Conservation (phyloP, 2,113 vertebrate genomes). For the Takifugu flavidus region DNA sequence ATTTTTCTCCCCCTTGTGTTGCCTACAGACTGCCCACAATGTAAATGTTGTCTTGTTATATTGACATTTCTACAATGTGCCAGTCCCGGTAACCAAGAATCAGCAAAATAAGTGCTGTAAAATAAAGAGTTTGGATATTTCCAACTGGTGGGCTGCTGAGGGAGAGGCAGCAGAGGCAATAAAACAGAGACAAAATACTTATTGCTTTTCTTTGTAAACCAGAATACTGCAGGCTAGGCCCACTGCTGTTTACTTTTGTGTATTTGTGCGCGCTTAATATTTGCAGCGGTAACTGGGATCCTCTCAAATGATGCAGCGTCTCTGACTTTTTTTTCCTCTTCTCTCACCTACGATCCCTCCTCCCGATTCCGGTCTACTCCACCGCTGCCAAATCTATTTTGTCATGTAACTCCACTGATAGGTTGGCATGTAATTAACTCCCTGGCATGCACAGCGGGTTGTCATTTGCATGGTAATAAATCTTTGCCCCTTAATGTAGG, state of each 20-base stretch:
- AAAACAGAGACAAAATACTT: constrained; percentile 54
- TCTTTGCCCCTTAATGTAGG: constrained; percentile 50
- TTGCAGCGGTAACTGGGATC: constrained; percentile 31
- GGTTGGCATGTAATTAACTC: constrained; percentile 70
- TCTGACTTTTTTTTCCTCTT: not conserved
- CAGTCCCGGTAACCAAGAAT: constrained; percentile 63
- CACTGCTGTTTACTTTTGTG: constrained; percentile 29
- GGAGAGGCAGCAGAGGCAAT: constrained; percentile 54
- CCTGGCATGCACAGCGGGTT: constrained; percentile 61
- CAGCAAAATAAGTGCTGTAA: constrained; percentile 46
- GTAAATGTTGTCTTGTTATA: constrained; percentile 68
- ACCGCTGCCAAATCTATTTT: constrained; percentile 62
- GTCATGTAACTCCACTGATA: constrained; percentile 64
- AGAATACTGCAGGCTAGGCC: constrained; percentile 46
- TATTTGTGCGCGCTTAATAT: constrained; percentile 19
- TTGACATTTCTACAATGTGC: constrained; percentile 59
- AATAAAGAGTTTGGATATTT: constrained; percentile 60
- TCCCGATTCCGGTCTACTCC: constrained; percentile 43
- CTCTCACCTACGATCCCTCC: constrained; percentile 17
- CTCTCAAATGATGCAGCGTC: constrained; percentile 21
- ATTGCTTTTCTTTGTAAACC: constrained; percentile 62
- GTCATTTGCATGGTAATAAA: constrained; percentile 73
- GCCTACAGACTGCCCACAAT: constrained; percentile 42
- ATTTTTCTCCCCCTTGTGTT: constrained; percentile 34
- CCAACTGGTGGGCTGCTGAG: constrained; percentile 40